These are phyloP conservation scores for Psilopogon haemacephalus DNA, from an alignment of 2,113 vertebrate genomes.

Conservation along the genomic window DNA sequence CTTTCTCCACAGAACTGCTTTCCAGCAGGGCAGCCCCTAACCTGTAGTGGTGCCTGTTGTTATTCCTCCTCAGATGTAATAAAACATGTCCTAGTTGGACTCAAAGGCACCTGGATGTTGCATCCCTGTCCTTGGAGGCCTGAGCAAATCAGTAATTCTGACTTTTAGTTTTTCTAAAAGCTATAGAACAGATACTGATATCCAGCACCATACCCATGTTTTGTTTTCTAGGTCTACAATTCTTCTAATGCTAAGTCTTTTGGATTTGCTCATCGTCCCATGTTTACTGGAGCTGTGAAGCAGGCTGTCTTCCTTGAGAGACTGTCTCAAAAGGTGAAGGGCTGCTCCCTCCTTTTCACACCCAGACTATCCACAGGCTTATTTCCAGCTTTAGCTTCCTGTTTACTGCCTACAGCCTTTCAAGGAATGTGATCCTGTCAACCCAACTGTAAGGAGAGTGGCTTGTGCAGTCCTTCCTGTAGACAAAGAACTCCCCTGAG, in stretches of 20 bases:
- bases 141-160: not conserved
- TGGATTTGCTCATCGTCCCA: not conserved
- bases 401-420: not conserved
- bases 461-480: not conserved
- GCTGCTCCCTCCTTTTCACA: not conserved
- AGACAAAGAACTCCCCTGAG: not conserved
- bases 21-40: too few species aligned
- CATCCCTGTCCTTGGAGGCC: not conserved
- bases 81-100: not conserved
- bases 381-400: not conserved
- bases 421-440: accelerated
- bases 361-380: not conserved
- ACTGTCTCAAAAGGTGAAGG: not conserved
- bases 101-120: not conserved
- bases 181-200: not conserved
- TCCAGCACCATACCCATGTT: accelerated
- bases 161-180: not conserved
- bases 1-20: too few species aligned
- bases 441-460: not conserved
- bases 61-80: too few species aligned
- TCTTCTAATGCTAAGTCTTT: too few species aligned
- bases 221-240: not conserved
- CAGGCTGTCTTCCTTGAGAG: not conserved
- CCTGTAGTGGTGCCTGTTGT: too few species aligned
- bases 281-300: accelerated